Base-by-base conservation (phyloP, 1,140 invertebrate species). In the Drosophila persimilis region DNA sequence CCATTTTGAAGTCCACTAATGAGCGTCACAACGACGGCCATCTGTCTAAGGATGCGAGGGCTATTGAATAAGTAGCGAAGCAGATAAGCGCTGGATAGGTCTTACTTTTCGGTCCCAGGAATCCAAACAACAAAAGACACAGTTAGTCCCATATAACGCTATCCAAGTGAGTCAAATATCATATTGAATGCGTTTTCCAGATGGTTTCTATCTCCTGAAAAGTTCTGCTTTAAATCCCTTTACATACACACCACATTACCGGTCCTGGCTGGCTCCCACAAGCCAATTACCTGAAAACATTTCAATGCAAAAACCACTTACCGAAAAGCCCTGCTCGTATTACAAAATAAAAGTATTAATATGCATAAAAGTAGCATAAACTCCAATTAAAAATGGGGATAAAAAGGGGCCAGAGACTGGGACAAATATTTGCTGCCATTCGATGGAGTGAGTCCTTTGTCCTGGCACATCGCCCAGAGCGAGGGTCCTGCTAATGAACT, bases 351-450 rank as follows among this genome's bases (percentile, higher is more conserved):
- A 70, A 65, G 59, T 59, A 61, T 70, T 73, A 65, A 77, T 77
- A 77, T 74, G 77, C 75, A 78, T 78, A 78, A 80, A 74, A 74
- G 64, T 78, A 58, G 75, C 75, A 80, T 80, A 70, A 78, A 70
- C 70, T 70, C 48, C 29, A 80, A 78, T 80, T 78, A 80, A 60
- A 77, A 77, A 47, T 50, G 39, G 35, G 11, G 3, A 39, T 39
- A 51, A 51, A 58, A 59, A 29, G 24, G 46, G n/a, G 22, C 50
- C 39, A 39, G 26, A 9, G 24, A 47, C 45, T 35, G 20, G 45
- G 48, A n/a, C 60, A 77, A 78, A 67, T 55, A 79, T 64, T 79
- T 29, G 59, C 63, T 60, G 50, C 4, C 35, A 13, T 69, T 48
- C 22, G 20, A 50, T 45, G 35, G 50, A 44, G 24, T 46, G 50